Percentiles rank a stretch among this genome's conserved stretches.
Conservation (phyloP, 2,888 invertebrate species). For the Cataglyphis cursor region DNA sequence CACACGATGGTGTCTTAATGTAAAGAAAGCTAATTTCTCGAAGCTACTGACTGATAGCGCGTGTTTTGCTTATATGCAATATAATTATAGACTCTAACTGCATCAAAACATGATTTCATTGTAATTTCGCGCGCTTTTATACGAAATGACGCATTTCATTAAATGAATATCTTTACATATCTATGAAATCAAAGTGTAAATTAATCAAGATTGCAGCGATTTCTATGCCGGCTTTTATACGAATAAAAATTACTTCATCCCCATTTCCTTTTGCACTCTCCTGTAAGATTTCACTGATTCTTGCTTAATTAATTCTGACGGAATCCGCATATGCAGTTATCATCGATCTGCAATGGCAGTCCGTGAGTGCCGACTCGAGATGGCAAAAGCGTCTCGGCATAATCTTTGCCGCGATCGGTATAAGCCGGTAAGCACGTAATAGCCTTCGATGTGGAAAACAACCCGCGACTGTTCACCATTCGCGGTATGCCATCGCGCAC, state of each 20-base stretch:
- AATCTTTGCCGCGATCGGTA: conserved; percentile 48
- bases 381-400: conserved; percentile 34
- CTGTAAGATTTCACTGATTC: conserved; percentile 3
- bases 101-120: not conserved
- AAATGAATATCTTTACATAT: not conserved
- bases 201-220: not conserved
- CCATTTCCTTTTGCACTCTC: not conserved
- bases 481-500: conserved; percentile 48
- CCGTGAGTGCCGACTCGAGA: conserved; percentile 21
- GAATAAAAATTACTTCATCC: not conserved
- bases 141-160: not conserved
- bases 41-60: not conserved
- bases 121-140: not conserved
- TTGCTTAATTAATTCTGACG: conserved; percentile 41
- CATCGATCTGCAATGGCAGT: conserved; percentile 39
- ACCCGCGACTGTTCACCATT: conserved; percentile 34
- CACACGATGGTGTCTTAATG: conserved; percentile 52
- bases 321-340: conserved; percentile 35
- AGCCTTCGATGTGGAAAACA: conserved; percentile 43
- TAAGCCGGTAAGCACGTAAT: conserved; percentile 19
- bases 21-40: conserved; percentile 5
- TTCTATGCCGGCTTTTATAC: not conserved
- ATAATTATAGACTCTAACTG: not conserved
- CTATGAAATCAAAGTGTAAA: not conserved
- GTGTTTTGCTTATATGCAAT: not conserved